Base-by-base conservation (phyloP, 1,140 invertebrate genomes). In the Leptinotarsa undecemlineata region DNA sequence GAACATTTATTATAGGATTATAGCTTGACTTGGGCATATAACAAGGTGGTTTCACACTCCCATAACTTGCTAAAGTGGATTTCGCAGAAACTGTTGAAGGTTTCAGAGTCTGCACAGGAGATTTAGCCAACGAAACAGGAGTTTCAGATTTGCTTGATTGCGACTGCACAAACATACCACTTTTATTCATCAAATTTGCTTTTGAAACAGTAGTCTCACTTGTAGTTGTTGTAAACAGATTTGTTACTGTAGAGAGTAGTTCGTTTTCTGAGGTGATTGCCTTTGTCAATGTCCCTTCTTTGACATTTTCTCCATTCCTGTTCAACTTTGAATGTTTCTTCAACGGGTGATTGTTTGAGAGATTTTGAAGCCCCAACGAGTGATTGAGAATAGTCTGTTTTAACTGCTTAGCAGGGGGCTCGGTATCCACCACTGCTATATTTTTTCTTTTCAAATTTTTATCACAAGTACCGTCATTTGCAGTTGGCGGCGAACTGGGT, bases 341-440 rank as follows among this genome's bases (percentile, higher is more conserved):
- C 63, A 85, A 71, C 1, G 82, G 83, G 48, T 82, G 81, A 75
- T 84, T 87, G 57, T 82, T 85, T 0, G 87, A 85, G 8, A 87
- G 74, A 76, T 87, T 85, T 61, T 86, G 85, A 4, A 87, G 78
- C 14, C 81, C 84, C n/a, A 82, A 68, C 13, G 79, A 77, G 66
- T 84, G 82, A 61, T 82, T 84, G 19, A 80, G 70, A 42, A 82
- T 82, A 3, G 79, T 81, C 19, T 73, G 77, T 77, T 83, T 81
- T n/a, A 76, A 73, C 23, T 77, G 77, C 62, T 83, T 81, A 11
- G 74, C 17, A 2, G 76, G 77, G 15, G 75, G 77, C 72, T 81
- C 81, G 0, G 23, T 48, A 6, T 67, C 72, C 11, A 15, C 17
- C 3, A 20, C 68, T 20, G 77, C 77, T 21, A 81, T 79, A 2